Base-by-base conservation (phyloP, 2,888 invertebrate genomes). In the Spilarctia lutea region DNA sequence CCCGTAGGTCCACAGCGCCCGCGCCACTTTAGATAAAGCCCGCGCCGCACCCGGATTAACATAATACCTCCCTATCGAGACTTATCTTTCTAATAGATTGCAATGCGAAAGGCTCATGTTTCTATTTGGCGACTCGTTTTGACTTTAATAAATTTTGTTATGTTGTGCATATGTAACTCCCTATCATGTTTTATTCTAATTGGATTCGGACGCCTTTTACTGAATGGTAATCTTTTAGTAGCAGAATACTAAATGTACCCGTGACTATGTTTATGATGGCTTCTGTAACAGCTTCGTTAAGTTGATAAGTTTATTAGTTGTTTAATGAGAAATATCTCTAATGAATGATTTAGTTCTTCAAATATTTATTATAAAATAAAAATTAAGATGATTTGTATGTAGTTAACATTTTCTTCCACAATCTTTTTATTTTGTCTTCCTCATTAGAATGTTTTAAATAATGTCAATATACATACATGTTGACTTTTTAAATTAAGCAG, bases 41-140 rank as follows among this genome's bases (percentile, higher is more conserved):
- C 90, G 90, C 91, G 90, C 92, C 90, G 91, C 91, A 90, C 88
- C 87, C 86, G 93, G 94, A 94, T 94, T 94, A 94, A 91, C 93
- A 94, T 94, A 93, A 94, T 90, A 92, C 92, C 90, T 89, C 91
- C 92, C 93, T 92, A 91, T 93, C 93, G 90, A 91, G 89, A 92
- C 91, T 91, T 94, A 92, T 94, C 93, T 94, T 90, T 91, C 91
- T 94, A 93, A 94, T 94, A 94, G 94, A 93, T 93, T 93, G 95
- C 94, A 92, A 88, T 94, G 95, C 95, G 95, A 95, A 94, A 91
- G 92, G 93, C 93, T 92, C 92, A 87, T 92, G 92, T 92, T 92
- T 93, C 91, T 93, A 90, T 92, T 92, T 93, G 91, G 93, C 92
- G 92, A 92, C 88, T 91, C 92, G 87, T 89, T 87, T 89, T 94